These are phyloP conservation scores for Hycleus phaleratus DNA, from an alignment of 1,140 invertebrate genomes.

Conservation along the genomic window DNA sequence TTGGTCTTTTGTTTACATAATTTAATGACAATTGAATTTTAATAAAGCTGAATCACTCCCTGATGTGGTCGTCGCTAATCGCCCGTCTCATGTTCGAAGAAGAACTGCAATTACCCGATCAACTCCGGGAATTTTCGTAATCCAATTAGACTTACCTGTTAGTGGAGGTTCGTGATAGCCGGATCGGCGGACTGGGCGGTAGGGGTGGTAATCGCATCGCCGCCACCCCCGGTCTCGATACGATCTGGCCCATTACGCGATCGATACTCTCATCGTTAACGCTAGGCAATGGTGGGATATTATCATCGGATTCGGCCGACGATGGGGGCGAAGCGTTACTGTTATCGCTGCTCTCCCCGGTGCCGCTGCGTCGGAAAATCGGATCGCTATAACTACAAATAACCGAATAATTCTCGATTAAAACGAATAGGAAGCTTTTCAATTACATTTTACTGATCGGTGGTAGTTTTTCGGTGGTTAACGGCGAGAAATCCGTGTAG, in stretches of 20 bases:
- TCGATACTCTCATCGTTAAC: constrained; percentile 32
- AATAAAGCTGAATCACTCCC: not conserved
- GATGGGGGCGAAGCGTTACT: constrained; percentile 29
- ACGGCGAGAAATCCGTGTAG: constrained; percentile 49
- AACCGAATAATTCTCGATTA: not conserved
- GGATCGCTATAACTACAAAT: constrained; percentile 35
- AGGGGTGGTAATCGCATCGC: constrained; percentile 35
- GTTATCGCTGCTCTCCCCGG: constrained; percentile 24
- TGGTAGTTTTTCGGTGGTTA: constrained; percentile 43
- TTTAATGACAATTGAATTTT: too few species aligned
- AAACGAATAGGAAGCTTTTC: too few species aligned
- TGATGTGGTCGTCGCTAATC: constrained; percentile 18
- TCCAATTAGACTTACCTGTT: not conserved
- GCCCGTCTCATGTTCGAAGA: constrained; percentile 1
- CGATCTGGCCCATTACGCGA: constrained; percentile 36
- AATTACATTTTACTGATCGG: constrained; percentile 41
- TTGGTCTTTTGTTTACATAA: constrained; percentile 64
- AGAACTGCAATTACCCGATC: not conserved
- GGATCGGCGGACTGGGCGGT: constrained; percentile 32
- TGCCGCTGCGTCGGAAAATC: constrained; percentile 28
- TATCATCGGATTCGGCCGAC: constrained; percentile 35
- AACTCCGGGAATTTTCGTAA: not conserved
- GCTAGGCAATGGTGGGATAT: constrained; percentile 21
- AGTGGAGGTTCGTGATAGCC: not conserved
- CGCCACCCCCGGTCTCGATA: constrained; percentile 28